Base-by-base conservation (phyloP, 2,113 vertebrate species). In the Perca flavescens region DNA sequence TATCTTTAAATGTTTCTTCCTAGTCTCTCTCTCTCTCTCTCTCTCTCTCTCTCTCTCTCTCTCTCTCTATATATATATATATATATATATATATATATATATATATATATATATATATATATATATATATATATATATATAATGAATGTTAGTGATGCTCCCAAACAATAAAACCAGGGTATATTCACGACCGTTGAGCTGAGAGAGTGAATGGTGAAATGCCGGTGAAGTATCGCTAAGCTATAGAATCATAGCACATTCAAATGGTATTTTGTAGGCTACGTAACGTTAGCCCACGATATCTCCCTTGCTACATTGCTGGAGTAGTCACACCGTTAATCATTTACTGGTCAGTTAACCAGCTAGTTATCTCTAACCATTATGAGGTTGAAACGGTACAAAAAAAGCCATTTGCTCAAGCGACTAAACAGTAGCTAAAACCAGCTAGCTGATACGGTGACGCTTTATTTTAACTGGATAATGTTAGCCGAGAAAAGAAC, bases 191-290 rank as follows among this genome's bases (percentile, higher is more conserved):
- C 50, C 31, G 60, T 22, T 7, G 43, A 60, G 17, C 76, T 19
- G 58, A 52, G 71, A 57, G 57, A 57, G 57, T 46, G 66, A 72
- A 80, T 34, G 64, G 40, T 72, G 52, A 85, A 86, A 89, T 56
- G 80, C 88, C 93, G 91, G 89, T 84, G 54, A 12, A 82, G 49
- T 72, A n/a, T n/a, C n/a, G n/a, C n/a, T n/a, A 46, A 52, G 72
- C 43, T 74, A 65, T 13, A 15, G n/a, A 54, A 52, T 34, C 11
- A 50, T 46, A 73, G 31, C 77, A 31, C 66, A 28, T 47, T 36
- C 46, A 54, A 69, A 74, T 2, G 3, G 28, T 16, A 21, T 75
- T 70, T n/a, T 63, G 7, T 2, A 4, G 8, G 40, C 31, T 68
- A 13, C 14, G 53, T n/a, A 47, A 56, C 75, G 40, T 43, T 67